Conservation (phyloP, 2,113 vertebrate genomes). For the Brachypteracias leptosomus region DNA sequence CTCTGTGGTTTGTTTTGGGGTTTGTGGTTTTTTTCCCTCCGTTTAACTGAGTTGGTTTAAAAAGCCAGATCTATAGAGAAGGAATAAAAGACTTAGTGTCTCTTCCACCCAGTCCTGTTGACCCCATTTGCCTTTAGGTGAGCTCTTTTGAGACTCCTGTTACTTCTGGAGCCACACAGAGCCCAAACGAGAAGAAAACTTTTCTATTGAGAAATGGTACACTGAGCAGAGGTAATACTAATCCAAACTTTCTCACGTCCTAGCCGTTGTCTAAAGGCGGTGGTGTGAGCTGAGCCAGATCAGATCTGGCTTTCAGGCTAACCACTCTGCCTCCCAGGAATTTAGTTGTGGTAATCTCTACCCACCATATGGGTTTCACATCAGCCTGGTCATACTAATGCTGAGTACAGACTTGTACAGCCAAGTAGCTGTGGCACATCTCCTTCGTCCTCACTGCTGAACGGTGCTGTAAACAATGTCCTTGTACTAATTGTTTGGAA, state of each 20-base stretch:
- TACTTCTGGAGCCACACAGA: not conserved
- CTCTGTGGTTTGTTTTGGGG: not conserved
- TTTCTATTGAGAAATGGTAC: not conserved
- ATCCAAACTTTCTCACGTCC: not conserved
- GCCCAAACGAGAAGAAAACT: not conserved
- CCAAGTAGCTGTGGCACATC: not conserved
- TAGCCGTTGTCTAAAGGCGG: not conserved
- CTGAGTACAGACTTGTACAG: not conserved
- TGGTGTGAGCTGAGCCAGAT: not conserved
- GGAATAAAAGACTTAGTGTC: not conserved
- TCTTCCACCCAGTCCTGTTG: not conserved
- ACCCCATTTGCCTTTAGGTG: not conserved
- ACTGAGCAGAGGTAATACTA: not conserved
- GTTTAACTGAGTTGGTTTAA: not conserved
- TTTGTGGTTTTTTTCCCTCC: not conserved
- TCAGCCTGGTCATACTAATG: not conserved
- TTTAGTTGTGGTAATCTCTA: not conserved
- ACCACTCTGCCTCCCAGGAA: not conserved
- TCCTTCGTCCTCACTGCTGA: not conserved
- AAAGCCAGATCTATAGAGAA: not conserved
- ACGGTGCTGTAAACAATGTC: not conserved
- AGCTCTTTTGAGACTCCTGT: not conserved
- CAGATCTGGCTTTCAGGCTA: constrained; percentile 9
- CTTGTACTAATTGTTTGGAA: not conserved
- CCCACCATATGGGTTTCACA: not conserved